Conservation (phyloP, 2,888 invertebrate genomes). For the Eristalis arbustorum region DNA sequence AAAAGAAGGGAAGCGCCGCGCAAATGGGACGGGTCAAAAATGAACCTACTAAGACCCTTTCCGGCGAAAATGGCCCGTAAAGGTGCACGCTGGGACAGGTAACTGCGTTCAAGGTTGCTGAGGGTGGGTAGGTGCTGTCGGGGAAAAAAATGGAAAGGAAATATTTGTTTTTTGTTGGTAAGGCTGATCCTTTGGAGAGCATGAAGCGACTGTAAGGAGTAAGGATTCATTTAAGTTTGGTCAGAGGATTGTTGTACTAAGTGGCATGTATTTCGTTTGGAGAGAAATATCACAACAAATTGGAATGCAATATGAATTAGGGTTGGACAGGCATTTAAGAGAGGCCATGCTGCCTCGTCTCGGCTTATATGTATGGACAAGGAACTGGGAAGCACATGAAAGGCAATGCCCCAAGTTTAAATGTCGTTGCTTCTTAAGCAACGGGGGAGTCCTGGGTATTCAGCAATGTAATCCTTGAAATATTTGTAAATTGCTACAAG, state of each 20-base stretch:
- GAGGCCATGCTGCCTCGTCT: no score
- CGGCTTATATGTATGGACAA: no score
- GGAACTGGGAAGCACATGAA: no score
- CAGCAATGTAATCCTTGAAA: no score
- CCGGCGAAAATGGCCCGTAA: slow-evolving; percentile 34
- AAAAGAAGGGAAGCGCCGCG: slow-evolving; percentile 6
- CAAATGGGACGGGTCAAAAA: slow-evolving; percentile 3
- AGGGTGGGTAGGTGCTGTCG: background rate
- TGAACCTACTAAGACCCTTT: slow-evolving; percentile 37
- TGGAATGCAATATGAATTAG: no score
- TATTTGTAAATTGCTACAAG: no score
- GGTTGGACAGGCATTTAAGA: no score
- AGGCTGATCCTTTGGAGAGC: background rate
- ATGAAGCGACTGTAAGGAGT: slow-evolving; percentile 15
- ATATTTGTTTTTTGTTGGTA: background rate
- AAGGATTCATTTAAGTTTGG: slow-evolving; percentile 21
- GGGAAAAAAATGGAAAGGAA: background rate
- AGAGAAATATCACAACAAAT: no score
- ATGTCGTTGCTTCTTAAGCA: no score
- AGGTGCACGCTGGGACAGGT: slow-evolving; percentile 27
- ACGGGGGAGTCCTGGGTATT: no score
- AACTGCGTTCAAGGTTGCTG: background rate
- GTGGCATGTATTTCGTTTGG: background rate
- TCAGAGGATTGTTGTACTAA: slow-evolving; percentile 18
- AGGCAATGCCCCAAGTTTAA: no score